Conservation (phyloP, 1,140 invertebrate genomes). For the Mycetomoellerius zeteki region DNA sequence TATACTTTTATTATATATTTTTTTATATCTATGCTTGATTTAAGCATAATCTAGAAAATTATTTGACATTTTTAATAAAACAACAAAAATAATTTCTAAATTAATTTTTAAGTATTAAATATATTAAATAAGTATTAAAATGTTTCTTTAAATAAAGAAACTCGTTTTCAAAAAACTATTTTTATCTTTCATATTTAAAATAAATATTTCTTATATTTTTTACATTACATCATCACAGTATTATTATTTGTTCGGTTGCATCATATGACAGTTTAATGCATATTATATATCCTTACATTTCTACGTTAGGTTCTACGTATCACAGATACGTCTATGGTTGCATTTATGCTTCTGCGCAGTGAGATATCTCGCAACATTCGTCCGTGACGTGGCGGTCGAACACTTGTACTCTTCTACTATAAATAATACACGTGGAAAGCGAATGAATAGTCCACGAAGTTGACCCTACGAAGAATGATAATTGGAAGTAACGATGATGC, state of each 20-base stretch:
- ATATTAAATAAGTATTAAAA: too few relatives aligned
- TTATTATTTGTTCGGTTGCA: background rate
- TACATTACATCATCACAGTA: background rate
- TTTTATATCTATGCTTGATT: background rate
- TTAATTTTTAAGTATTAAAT: background rate
- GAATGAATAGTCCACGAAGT: background rate
- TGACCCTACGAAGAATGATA: conserved; percentile 38
- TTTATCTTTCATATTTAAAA: background rate
- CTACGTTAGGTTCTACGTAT: conserved; percentile 15
- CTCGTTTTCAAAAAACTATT: background rate
- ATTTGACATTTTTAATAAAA: background rate
- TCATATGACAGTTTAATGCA: background rate
- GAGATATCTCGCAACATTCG: background rate
- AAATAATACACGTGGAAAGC: conserved; percentile 5
- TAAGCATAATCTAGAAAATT: background rate
- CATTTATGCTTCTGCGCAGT: conserved; percentile 66
- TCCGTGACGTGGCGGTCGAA: conserved; percentile 76
- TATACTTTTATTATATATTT: background rate
- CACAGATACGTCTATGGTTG: conserved; percentile 48
- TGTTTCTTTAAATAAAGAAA: background rate
- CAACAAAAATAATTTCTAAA: background rate
- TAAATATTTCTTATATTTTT: background rate
- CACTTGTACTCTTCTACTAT: conserved; percentile 22
- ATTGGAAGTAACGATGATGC: conserved; percentile 6
- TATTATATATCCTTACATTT: too few relatives aligned